phyloP scores from a whole-genome alignment of 2,888 invertebrate genomes.

The Amorpha juglandis region DNA sequence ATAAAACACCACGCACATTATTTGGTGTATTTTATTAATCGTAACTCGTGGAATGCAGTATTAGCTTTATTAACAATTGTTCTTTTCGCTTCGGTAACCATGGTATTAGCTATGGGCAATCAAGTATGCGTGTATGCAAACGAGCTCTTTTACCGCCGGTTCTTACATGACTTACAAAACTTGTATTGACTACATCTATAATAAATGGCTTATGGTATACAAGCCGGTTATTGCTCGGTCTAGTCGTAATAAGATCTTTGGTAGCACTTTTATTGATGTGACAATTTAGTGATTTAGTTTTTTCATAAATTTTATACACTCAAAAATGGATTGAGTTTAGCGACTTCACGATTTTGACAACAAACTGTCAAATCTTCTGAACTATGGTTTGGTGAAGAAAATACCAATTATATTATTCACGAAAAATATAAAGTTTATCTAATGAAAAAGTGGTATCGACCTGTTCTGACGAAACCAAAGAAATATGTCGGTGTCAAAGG shows the following conservation, averaged over 20 bases:
- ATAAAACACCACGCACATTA: not conserved
- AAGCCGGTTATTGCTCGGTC: not conserved
- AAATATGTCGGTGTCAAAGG: too few relatives aligned
- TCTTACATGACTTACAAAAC: not conserved
- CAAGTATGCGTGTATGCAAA: not conserved
- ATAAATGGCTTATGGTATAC: not conserved
- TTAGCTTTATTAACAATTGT: not conserved
- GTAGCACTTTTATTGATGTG: not conserved
- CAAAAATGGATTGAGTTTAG: too few relatives aligned
- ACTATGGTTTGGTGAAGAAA: too few relatives aligned
- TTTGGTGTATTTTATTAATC: not conserved
- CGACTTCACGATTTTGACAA: too few relatives aligned
- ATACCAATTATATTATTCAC: too few relatives aligned
- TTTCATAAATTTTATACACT: too few relatives aligned
- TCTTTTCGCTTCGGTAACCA: not conserved
- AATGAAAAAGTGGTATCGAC: too few relatives aligned
- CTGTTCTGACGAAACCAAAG: too few relatives aligned
- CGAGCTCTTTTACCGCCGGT: not conserved
- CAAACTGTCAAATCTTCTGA: too few relatives aligned
- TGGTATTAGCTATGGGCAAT: not conserved
- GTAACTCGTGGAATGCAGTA: conserved; percentile 1
- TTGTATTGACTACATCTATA: not conserved
- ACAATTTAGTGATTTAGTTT: not conserved
- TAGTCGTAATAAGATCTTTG: not conserved
- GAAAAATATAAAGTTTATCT: too few relatives aligned